Percentiles rank a stretch among this genome's conserved stretches.
phyloP scores from a whole-genome alignment of 2,113 vertebrate genomes.

The Apodemus sylvaticus region DNA sequence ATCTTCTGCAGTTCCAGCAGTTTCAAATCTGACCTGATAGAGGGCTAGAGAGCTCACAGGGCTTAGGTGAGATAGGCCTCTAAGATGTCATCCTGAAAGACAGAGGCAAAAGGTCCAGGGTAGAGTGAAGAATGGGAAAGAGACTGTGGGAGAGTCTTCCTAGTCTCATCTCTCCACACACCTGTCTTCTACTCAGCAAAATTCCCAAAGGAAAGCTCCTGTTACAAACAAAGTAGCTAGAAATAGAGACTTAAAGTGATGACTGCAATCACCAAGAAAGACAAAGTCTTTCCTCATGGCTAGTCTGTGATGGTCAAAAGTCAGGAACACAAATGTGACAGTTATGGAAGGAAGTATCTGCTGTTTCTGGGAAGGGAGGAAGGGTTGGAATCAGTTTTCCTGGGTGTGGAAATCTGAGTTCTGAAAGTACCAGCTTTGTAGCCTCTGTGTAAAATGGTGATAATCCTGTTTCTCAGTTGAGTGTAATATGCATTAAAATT shows the following conservation, averaged over 20 bases:
- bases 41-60: neutral
- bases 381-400: neutral
- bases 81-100: neutral
- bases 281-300: neutral
- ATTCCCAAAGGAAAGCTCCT: neutral
- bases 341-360: too few relatives aligned
- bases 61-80: neutral
- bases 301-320: neutral
- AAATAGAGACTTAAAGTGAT: neutral
- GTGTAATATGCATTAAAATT: neutral
- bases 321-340: neutral
- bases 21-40: neutral
- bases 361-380: neutral
- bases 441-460: neutral
- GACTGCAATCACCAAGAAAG: neutral
- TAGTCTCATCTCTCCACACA: neutral
- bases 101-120: neutral
- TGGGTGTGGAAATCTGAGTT: neutral
- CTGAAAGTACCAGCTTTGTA: neutral
- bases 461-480: neutral
- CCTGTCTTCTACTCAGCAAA: neutral
- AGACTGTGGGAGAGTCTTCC: neutral
- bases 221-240: neutral
- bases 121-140: neutral
- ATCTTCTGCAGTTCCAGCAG: neutral